Percentiles rank a stretch among this genome's conserved stretches.
Evolutionary conservation across 2,888 invertebrate genomes (phyloP).

Genomic region (Eremobia ochroleuca): DNA sequence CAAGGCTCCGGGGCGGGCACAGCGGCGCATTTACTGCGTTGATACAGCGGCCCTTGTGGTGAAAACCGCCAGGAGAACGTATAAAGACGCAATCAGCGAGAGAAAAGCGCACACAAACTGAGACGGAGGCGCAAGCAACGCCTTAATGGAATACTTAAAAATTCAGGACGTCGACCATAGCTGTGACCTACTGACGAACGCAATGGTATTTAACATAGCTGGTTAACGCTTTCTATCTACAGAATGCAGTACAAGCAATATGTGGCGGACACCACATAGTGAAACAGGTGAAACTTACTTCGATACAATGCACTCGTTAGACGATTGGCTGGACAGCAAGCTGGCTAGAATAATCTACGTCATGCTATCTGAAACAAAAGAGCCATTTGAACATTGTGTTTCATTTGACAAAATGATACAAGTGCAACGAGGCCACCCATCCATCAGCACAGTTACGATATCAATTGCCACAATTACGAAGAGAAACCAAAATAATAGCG

Average conservation of each 20-base stretch:
- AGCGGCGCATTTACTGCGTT: conserved; percentile 77
- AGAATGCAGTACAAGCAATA: conserved; percentile 39
- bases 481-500: conserved; percentile 66
- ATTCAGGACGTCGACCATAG: conserved; percentile 84
- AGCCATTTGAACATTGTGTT: conserved; percentile 50
- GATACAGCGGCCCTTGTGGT: conserved; percentile 77
- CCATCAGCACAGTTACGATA: conserved; percentile 67
- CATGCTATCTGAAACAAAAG: conserved; percentile 82
- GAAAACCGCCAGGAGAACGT: conserved; percentile 83
- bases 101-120: conserved; percentile 83
- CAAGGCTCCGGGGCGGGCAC: conserved; percentile 70
- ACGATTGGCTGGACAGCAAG: conserved; percentile 47
- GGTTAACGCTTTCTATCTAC: conserved; percentile 64
- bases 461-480: conserved; percentile 70
- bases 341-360: conserved; percentile 72
- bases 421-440: conserved; percentile 67
- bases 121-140: conserved; percentile 72
- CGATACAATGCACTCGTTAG: conserved; percentile 45
- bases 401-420: conserved; percentile 54
- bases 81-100: conserved; percentile 89
- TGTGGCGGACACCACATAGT: conserved; percentile 35
- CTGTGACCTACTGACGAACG: conserved; percentile 82
- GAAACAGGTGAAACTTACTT: conserved; percentile 56
- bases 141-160: conserved; percentile 88
- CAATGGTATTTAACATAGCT: conserved; percentile 69